Evolutionary conservation across 2,113 vertebrate species (phyloP), one percentile per base, ranked within the genome.

Genomic region (Scomber colias): DNA sequence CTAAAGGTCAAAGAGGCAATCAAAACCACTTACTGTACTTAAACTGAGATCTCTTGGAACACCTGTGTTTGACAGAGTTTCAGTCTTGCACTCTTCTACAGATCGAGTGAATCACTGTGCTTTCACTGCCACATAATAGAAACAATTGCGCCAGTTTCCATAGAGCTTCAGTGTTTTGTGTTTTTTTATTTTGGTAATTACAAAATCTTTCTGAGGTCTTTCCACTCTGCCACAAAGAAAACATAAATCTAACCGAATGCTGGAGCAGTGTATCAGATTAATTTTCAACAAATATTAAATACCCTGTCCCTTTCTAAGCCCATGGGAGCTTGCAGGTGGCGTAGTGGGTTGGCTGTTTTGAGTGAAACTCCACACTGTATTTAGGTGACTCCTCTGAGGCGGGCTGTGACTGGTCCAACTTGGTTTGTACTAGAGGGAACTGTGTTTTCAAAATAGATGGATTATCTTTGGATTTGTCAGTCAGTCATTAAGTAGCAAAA

Each of bases 391-490:
- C 65, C 79, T 83, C 67, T 50, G 53, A 68, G 84, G 83, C 71
- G 16, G 73, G 55, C 17, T 13, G 53, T 63, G 72, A 85, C 72
- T 61, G 64, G 65, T 80, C 77, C 62, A 55, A 54, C 79, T 82
- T 54, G 69, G 79, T 81, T 72, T 90, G 77, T 83, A 86, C 77
- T 66, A 65, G 63, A 87, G 69, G 74, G 78, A 79, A 72, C 79
- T 53, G 27, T 92, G 90, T 92, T 92, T 94, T 91, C 74, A 91
- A 92, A 93, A 92, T 85, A 92, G 85, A 87, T 13, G 67, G 89
- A 92, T 93, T 92, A 92, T 91, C 91, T 92, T 87, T 88, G 86
- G 92, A 92, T 93, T 94, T 94, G 90, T 90, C 90, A 90, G 79
- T 92, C 93, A 87, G 76, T 92, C 87, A 84, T 84, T 92, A 92